Evolutionary conservation across 2,888 invertebrate genomes (phyloP), one percentile per base, ranked within the genome.

Genomic region (Malachius bipustulatus): DNA sequence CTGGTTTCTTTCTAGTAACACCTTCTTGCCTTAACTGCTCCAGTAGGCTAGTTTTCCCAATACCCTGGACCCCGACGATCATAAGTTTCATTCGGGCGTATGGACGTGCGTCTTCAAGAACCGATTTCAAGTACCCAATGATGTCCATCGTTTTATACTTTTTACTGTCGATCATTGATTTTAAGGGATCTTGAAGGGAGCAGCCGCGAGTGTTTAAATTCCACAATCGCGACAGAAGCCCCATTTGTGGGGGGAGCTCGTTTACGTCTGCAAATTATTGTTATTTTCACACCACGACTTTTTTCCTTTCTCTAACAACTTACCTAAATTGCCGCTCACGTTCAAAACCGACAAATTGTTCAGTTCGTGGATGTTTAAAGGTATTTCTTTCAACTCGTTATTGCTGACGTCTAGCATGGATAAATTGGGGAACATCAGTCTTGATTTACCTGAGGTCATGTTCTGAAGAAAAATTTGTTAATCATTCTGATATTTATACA

Each of bases 31-130:
- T 65, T 14, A 97, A 62, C 47, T 88, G 82, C 49, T 91, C 85
- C 16, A 96, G 64, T 3, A 97, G 64, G 33, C 93, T 90, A 0
- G 97, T 97, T 63, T 98, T 98, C 11, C 75, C 75, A 42, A 77
- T 77, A 4, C 78, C 78, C 63, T 93, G 90, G 2, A 87, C 76
- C 0, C 96, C 94, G 1, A 94, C 94, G 32, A 96, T 79, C 90
- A 91, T 91, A 11, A 98, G 68, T 60, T 96, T 94, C 84, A 98
- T 85, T 36, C 91, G 70, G 1, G 91, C 83, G 61, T 97, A 97
- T 0, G 88, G 84, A 48, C 83, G 78, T 0, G 97, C 94, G 63
- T 89, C 87, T 59, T 89, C 88, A 45, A 81, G 62, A 11, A 82
- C 84, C 0, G 82, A 82, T 62, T 91, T 89, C 11, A 98, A 70